These are phyloP conservation scores for Iphiclides podalirius DNA, from an alignment of 2,888 invertebrate species.

Conservation along the genomic window DNA sequence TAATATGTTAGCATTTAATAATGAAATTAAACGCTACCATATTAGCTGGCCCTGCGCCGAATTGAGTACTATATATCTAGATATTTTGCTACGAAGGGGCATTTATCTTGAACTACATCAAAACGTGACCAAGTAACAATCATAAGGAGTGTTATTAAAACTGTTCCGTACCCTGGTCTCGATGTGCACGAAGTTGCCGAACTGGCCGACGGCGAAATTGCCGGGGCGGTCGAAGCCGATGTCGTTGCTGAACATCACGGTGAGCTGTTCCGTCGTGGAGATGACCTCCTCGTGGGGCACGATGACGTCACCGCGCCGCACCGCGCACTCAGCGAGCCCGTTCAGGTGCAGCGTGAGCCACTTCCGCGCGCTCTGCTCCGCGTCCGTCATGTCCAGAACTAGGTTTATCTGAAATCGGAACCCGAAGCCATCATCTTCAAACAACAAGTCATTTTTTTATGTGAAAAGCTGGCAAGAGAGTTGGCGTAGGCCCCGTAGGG, in stretches of 20 bases:
- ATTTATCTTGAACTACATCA: too few species aligned
- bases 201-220: slow-evolving; percentile 86
- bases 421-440: too few species aligned
- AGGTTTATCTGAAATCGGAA: slow-evolving; percentile 81
- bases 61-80: too few species aligned
- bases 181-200: slow-evolving; percentile 83
- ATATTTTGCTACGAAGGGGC: too few species aligned
- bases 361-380: slow-evolving; percentile 81
- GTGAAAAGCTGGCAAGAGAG: too few species aligned
- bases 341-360: slow-evolving; percentile 89
- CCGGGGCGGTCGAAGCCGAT: slow-evolving; percentile 82
- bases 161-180: slow-evolving; percentile 87
- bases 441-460: neutral
- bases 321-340: slow-evolving; percentile 87
- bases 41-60: too few species aligned
- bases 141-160: too few species aligned
- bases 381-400: slow-evolving; percentile 83
- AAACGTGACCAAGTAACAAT: too few species aligned
- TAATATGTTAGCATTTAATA: too few species aligned
- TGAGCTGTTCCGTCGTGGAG: slow-evolving; percentile 87
- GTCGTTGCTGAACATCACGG: slow-evolving; percentile 80
- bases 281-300: slow-evolving; percentile 87
- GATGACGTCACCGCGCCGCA: slow-evolving; percentile 77
- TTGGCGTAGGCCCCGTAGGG: too few species aligned
- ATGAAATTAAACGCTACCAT: too few species aligned